These are phyloP conservation scores for Hydrolagus affinis DNA, from an alignment of 2,113 vertebrate genomes.

Conservation along the genomic window DNA sequence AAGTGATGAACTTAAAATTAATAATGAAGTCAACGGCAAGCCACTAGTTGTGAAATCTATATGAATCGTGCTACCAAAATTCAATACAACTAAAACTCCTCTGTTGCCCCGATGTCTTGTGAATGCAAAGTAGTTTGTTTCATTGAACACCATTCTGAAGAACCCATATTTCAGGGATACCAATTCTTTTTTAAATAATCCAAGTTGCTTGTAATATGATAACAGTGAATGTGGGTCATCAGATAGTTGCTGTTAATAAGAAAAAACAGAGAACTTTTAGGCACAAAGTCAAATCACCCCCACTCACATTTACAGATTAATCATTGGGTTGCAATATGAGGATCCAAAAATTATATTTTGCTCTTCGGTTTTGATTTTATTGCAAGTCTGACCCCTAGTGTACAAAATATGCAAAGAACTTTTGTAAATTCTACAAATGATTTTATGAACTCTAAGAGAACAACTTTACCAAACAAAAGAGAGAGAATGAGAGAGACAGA, in stretches of 20 bases:
- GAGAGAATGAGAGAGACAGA: too few relatives aligned
- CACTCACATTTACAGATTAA: too few relatives aligned
- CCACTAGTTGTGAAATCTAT: neutral
- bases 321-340: too few relatives aligned
- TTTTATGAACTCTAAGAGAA: too few relatives aligned
- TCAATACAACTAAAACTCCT: constrained; percentile 7
- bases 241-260: neutral
- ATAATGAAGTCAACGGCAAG: neutral
- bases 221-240: neutral
- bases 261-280: neutral
- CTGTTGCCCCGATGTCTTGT: neutral
- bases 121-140: neutral
- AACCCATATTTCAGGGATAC: neutral
- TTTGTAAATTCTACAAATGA: too few relatives aligned
- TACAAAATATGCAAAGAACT: too few relatives aligned
- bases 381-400: too few relatives aligned
- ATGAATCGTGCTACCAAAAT: neutral
- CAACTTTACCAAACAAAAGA: too few relatives aligned
- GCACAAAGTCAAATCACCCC: neutral
- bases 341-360: too few relatives aligned
- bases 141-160: neutral
- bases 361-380: too few relatives aligned
- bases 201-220: neutral
- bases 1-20: neutral
- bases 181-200: neutral